Evolutionary conservation across 2,797 vertebrate genomes (phyloP), one percentile per base, ranked within the genome.

Genomic region (Coluber constrictor): DNA sequence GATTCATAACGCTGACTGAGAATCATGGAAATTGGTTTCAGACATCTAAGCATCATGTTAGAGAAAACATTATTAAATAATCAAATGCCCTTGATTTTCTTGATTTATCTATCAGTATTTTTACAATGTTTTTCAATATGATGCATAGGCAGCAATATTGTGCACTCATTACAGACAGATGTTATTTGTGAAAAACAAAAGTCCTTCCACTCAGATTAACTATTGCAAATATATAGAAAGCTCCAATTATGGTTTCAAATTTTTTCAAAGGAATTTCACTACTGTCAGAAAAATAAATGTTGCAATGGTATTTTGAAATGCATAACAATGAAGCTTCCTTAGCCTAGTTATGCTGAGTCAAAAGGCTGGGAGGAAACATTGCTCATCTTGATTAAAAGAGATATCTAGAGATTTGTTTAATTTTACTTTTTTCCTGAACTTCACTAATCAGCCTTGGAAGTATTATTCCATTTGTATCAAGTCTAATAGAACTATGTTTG

Each of bases 331-430:
- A 91, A 2, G n/a, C n/a, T 83, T 91, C 79, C n/a, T 88, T 79
- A 32, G n/a, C 16, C 15, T 86, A 43, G 88, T 86, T 86, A 83
- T 93, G 86, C 56, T 93, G 66, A 89, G 86, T 91, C 66, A 89
- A 91, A 89, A 25, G 11, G 55, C 66, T 86, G 60, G 43, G 47
- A 89, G 87, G 57, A 89, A 91, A 86, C 57, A 89, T 55, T 83
- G 90, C n/a, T 86, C 87, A 91, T 83, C 66, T 70, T 91, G 87
- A 91, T 91, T 93, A 86, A 89, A 86, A 25, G 25, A 55, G 25
- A 86, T 91, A 32, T 89, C 90, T 63, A 57, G 66, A n/a, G 86
- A 83, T 61, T 91, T 61, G 83, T 47, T 63, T 61, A 83, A 89
- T 93, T 88, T 83, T 37, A 83, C 23, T 61, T 47, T 47, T 59